A percentile compares a stretch with the other conserved stretches of the same genome.
These are phyloP conservation scores for Macropodus opercularis DNA, from an alignment of 2,797 vertebrate species.

Conservation along the genomic window DNA sequence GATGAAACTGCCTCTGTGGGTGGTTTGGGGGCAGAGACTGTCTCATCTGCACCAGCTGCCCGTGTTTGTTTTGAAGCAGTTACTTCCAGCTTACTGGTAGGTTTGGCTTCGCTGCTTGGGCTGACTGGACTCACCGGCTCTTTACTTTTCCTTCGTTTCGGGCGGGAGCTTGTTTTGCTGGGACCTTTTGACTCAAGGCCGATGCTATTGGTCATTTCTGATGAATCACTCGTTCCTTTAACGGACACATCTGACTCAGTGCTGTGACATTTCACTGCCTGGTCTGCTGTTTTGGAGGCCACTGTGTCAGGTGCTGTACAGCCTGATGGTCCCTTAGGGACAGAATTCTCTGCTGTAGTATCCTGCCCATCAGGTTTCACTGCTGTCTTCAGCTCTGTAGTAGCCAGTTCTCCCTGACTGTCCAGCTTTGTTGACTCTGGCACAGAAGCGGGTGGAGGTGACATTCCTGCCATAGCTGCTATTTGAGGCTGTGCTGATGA, in stretches of 20 bases:
- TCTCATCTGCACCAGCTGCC: slow-evolving; percentile 15
- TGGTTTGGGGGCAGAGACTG: slow-evolving; percentile 16
- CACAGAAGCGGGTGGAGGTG: neutral
- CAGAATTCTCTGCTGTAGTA: slow-evolving; percentile 11
- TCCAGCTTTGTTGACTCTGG: slow-evolving; percentile 55
- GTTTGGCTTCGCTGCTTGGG: slow-evolving; percentile 55
- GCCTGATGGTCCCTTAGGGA: slow-evolving; percentile 31
- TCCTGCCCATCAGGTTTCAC: slow-evolving; percentile 58
- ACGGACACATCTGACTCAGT: slow-evolving; percentile 4
- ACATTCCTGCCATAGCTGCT: slow-evolving; percentile 43
- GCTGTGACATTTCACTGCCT: slow-evolving; percentile 11
- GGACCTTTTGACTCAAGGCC: slow-evolving; percentile 48
- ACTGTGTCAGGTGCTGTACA: slow-evolving; percentile 29
- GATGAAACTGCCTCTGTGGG: slow-evolving; percentile 32
- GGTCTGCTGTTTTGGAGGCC: slow-evolving; percentile 16
- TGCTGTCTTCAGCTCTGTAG: slow-evolving; percentile 21
- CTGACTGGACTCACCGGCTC: slow-evolving; percentile 56
- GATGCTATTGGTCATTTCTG: slow-evolving; percentile 29
- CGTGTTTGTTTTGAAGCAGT: slow-evolving; percentile 28
- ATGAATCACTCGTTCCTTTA: slow-evolving; percentile 17
- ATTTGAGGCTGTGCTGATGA: slow-evolving; percentile 25
- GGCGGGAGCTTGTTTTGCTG: slow-evolving; percentile 47
- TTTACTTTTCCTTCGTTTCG: slow-evolving; percentile 69
- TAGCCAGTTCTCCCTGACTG: slow-evolving; percentile 64
- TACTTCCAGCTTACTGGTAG: slow-evolving; percentile 23